Evolutionary conservation across 2,888 invertebrate species (phyloP).

Genomic region (Andrena bucephala): DNA sequence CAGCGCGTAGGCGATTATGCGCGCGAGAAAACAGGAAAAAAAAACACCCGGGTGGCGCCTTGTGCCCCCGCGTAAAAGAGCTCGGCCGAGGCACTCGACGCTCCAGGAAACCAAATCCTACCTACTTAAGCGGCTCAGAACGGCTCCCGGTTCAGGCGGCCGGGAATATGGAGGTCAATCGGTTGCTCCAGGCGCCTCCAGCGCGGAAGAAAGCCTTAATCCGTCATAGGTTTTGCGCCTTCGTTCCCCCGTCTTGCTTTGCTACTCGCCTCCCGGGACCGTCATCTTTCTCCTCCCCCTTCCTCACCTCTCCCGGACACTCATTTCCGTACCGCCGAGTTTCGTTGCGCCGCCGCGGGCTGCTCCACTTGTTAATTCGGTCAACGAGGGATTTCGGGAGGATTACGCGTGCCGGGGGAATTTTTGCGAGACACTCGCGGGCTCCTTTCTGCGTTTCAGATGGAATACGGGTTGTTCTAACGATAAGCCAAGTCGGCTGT

Average conservation of each 20-base stretch:
- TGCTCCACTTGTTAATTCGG: conserved; percentile 27
- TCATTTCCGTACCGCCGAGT: not conserved
- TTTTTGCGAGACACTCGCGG: not conserved
- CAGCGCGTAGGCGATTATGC: conserved; percentile 32
- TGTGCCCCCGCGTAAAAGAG: conserved; percentile 41
- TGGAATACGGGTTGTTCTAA: no score
- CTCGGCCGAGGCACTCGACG: conserved; percentile 46
- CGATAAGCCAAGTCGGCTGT: no score
- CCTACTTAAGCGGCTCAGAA: conserved; percentile 74
- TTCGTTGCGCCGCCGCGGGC: conserved; percentile 2
- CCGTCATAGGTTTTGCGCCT: conserved; percentile 65
- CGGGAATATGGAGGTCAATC: conserved; percentile 77
- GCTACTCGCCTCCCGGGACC: not conserved
- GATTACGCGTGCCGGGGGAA: conserved; percentile 9
- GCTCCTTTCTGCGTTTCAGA: no score
- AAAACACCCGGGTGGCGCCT: conserved; percentile 68
- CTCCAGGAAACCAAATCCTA: conserved; percentile 71
- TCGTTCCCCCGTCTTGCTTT: conserved; percentile 8
- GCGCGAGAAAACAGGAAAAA: conserved; percentile 51
- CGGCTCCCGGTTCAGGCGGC: conserved; percentile 63
- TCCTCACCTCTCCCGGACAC: not conserved
- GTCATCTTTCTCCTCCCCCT: not conserved
- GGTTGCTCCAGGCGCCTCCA: conserved; percentile 70
- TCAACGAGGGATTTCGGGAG: conserved; percentile 13
- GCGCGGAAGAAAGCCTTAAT: conserved; percentile 75